Evolutionary conservation across 2,797 vertebrate genomes (phyloP), one percentile per base, ranked within the genome.

Genomic region (Poecile montanus): DNA sequence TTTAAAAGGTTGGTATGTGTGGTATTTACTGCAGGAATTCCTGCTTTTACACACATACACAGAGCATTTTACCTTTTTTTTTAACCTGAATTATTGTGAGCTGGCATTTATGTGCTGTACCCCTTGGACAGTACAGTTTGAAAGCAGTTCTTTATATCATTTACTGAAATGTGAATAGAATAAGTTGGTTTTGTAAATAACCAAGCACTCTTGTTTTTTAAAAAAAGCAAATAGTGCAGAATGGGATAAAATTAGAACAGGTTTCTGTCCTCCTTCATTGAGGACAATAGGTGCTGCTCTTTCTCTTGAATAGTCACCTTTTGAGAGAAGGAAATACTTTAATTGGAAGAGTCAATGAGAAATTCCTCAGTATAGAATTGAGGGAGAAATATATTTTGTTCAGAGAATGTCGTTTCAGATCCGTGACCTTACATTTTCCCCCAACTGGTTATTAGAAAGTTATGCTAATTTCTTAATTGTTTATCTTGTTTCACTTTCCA

Each of bases 1-100:
- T 91, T 82, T 22, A 25, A 58, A 89, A 83, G 27, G 4, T 38
- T 78, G 82, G 50, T 85, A 84, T 78, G 66, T 89, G 22, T 81
- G 88, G 50, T 81, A 93, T 90, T 71, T 91, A 63, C 40, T 94
- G 56, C 61, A 94, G 73, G 30, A 90, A 77, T 93, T 95, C 40
- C 50, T 88, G 40, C 78, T 84, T 81, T 79, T 44, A 10, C 32
- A 13, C 16, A n/a, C 26, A 9, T 29, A 10, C 10, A 13, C 9
- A 26, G 2, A 29, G 8, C 29, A 11, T 63, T 89, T 62, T 47
- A 5, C 13, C 20, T 63, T 7, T 81, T 72, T 68, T 76, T 70
- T 74, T 23, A 4, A 73, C 21, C 6, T 80, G 29, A 17, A 13
- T 65, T 75, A 48, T 29, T 80, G 25, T 56, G 53, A 83, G 3